Conservation (phyloP, 1,140 invertebrate genomes). For the Brachionus asplanchnoidis region DNA sequence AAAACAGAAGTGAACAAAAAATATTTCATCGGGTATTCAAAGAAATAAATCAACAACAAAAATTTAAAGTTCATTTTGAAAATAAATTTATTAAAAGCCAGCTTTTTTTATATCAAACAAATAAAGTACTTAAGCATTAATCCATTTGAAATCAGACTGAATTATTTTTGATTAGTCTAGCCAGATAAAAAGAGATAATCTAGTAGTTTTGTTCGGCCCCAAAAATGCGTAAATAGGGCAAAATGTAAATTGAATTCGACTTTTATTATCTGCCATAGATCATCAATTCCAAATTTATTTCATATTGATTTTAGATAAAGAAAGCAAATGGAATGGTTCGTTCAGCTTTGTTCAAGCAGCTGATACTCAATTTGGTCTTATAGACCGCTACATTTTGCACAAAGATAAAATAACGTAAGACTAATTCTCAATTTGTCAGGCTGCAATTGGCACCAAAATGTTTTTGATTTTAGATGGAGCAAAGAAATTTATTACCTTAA, state of each 20-base stretch:
- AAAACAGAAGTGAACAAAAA: not conserved
- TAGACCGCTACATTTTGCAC: conserved; percentile 52
- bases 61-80: too few relatives aligned
- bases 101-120: not conserved
- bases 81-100: not conserved
- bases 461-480: conserved; percentile 52
- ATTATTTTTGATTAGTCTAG: not conserved
- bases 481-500: conserved; percentile 57
- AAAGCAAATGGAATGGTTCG: conserved; percentile 51
- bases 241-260: conserved; percentile 2
- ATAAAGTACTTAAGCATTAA: not conserved
- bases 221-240: conserved; percentile 12
- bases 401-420: conserved; percentile 44
- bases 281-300: not conserved
- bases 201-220: not conserved
- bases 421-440: not conserved
- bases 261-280: not conserved
- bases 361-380: conserved; percentile 61
- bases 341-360: conserved; percentile 61
- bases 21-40: not conserved
- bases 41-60: not conserved
- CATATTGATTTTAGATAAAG: conserved; percentile 32
- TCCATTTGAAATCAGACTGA: not conserved
- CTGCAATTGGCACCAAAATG: not conserved
- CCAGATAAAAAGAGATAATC: not conserved